Base-by-base conservation (phyloP, 30 jellyfish, hydroid and myxozoan genomes). In the Morbakka virulenta region DNA sequence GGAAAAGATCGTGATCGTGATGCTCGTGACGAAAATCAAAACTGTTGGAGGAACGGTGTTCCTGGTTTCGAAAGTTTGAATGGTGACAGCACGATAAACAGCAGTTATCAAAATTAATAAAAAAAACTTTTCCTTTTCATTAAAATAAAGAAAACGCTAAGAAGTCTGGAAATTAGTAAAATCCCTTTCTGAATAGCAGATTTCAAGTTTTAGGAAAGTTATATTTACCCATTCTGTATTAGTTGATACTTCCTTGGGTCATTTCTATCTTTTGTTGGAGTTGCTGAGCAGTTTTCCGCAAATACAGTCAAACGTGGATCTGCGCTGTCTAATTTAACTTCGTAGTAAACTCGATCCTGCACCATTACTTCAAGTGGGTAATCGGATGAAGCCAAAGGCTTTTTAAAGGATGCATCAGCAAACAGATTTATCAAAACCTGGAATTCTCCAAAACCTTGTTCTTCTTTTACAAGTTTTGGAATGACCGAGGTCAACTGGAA, bases 201-300 rank as follows among this genome's bases (percentile, higher is more conserved):
- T n/a, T n/a, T n/a, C n/a, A n/a, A n/a, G n/a, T n/a, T n/a, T n/a
- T n/a, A n/a, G n/a, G n/a, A n/a, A n/a, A n/a, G n/a, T n/a, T n/a
- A n/a, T n/a, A n/a, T 83, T n/a, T 77, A 86, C 96, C 96, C 96
- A 30, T 77, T 74, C 77, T 87, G 76, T 23, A 69, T 41, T 28
- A 87, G 87, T 69, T 32, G 72, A 70, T 87, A 81, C 62, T 77
- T 36, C 22, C 94, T 28, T 36, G 94, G 94, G 33, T 87, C 96
- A 17, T 41, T 49, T 24, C 23, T 20, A 28, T 72, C 62, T 29
- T 75, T 48, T 12, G 96, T 35, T 71, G 96, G 96, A 28, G 96
- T 71, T 32, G 87, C 94, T 9, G 94, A 87, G 53, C 96, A 87
- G 36, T 87, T 87, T 52, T 87, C 96, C 41, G 94, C 96, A 49